A percentile compares a stretch with the other conserved stretches of the same genome.
Conservation (phyloP, 1,140 invertebrate genomes). For the Archivesica marissinica region DNA sequence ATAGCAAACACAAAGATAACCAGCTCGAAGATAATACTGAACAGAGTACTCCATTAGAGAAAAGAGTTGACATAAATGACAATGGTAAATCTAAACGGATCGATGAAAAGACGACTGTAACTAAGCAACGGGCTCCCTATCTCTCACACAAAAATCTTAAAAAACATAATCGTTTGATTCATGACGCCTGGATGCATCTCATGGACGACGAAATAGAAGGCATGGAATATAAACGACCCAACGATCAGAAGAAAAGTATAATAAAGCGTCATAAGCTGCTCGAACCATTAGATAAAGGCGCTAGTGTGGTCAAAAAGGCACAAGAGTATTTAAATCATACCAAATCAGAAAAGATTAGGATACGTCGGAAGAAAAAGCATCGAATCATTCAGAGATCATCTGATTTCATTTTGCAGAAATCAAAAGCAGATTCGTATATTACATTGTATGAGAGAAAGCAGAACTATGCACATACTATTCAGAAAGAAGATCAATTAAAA, state of each 20-base stretch:
- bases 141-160: constrained; percentile 22
- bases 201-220: constrained; percentile 28
- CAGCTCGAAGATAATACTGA: not conserved
- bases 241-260: not conserved
- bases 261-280: constrained; percentile 10
- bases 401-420: constrained; percentile 48
- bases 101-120: not conserved
- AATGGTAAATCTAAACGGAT: not conserved
- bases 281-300: not conserved
- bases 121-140: not conserved
- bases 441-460: constrained; percentile 32
- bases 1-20: not conserved
- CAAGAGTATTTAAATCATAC: not conserved
- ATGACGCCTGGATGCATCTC: constrained; percentile 34
- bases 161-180: constrained; percentile 1
- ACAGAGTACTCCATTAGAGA: not conserved
- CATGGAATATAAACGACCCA: not conserved
- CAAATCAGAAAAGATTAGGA: constrained; percentile 9
- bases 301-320: not conserved
- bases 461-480: constrained; percentile 1
- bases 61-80: not conserved
- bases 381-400: constrained; percentile 50
- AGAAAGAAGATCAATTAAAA: not conserved
- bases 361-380: not conserved
- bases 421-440: constrained; percentile 48